Conservation (phyloP, 2,797 vertebrate genomes). For the Nasua narica region DNA sequence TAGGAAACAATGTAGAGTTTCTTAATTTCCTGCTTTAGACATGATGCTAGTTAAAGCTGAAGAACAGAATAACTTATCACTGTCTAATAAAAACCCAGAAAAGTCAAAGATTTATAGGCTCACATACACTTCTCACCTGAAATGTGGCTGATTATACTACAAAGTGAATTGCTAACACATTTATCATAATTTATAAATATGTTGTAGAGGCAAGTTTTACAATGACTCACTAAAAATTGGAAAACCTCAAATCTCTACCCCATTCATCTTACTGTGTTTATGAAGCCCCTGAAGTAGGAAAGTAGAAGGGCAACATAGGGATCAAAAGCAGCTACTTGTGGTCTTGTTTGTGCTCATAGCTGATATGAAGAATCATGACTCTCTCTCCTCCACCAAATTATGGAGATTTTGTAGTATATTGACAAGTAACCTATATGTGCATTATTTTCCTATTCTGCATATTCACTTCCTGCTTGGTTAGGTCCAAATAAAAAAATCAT, state of each 20-base stretch:
- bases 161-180: background rate
- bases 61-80: background rate
- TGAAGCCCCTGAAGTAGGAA: background rate
- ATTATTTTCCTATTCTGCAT: background rate
- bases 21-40: background rate
- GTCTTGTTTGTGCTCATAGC: background rate
- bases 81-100: background rate
- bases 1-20: background rate
- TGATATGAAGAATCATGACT: background rate
- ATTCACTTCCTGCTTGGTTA: background rate
- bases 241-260: background rate
- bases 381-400: background rate
- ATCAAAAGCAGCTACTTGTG: background rate
- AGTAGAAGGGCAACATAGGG: background rate
- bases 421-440: background rate
- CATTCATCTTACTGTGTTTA: background rate
- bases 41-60: background rate
- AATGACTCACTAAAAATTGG: background rate
- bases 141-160: background rate
- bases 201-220: background rate
- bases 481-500: background rate
- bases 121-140: background rate
- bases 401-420: background rate
- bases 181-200: slow-evolving; percentile 30
- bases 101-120: background rate